Percentiles rank a stretch among this genome's conserved stretches.
Evolutionary conservation across 2,113 vertebrate genomes (phyloP).

Genomic region (Lycocorax pyrrhopterus): DNA sequence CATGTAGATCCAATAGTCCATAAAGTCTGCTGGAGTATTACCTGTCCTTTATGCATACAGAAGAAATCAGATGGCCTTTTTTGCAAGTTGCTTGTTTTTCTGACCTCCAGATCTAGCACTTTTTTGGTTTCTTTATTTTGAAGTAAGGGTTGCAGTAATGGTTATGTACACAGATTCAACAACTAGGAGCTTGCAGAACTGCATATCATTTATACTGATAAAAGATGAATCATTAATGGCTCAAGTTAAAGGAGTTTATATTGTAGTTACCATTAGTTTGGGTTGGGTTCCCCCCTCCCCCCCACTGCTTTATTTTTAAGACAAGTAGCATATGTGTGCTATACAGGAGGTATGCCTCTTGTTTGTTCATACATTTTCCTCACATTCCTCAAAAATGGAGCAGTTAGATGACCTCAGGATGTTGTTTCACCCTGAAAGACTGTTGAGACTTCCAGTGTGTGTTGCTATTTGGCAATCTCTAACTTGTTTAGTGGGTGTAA

Average conservation of each 20-base stretch:
- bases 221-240: neutral
- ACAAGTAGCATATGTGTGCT: neutral
- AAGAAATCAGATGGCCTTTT: neutral
- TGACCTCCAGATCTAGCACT: neutral
- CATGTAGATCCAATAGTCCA: neutral
- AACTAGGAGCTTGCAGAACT: neutral
- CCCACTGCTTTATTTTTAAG: neutral
- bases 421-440: neutral
- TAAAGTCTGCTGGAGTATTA: neutral
- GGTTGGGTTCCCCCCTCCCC: rapidly evolving
- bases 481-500: constrained; percentile 48
- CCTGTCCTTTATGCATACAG: neutral
- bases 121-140: neutral
- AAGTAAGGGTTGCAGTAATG: neutral
- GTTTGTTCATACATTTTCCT: neutral
- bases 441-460: neutral
- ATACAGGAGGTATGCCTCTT: neutral
- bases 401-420: constrained; percentile 9
- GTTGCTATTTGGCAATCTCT: constrained; percentile 11
- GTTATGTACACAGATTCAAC: neutral
- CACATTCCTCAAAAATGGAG: constrained; percentile 5
- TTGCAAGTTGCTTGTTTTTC: neutral
- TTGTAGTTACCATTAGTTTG: neutral
- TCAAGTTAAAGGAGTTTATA: neutral
- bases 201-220: neutral